Evolutionary conservation across 2,113 vertebrate genomes (phyloP).

Genomic region (Phrynocephalus versicolor): DNA sequence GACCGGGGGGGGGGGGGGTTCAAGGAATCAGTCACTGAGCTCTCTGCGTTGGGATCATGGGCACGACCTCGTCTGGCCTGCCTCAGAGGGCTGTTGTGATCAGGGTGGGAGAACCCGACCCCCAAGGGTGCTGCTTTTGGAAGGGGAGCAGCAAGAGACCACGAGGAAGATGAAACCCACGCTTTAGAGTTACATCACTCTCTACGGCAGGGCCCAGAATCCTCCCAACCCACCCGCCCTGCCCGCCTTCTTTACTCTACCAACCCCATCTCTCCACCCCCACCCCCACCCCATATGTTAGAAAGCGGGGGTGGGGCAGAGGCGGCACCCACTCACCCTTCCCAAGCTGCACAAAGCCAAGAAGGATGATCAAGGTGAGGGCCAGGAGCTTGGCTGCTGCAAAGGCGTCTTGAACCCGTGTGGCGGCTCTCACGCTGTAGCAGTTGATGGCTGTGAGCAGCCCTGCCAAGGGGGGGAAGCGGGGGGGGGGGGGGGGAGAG

Average conservation of each 20-base stretch:
- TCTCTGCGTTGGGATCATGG: neutral
- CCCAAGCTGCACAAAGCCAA: slow-evolving; percentile 91
- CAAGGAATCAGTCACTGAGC: neutral
- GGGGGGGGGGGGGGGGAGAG: neutral
- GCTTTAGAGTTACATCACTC: neutral
- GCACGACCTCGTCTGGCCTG: neutral
- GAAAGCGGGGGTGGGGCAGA: too few species aligned
- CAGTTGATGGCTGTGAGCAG: slow-evolving; percentile 93
- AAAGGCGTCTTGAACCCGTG: slow-evolving; percentile 93
- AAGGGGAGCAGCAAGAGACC: neutral
- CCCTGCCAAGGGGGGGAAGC: slow-evolving; percentile 71
- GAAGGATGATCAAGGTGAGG: slow-evolving; percentile 89
- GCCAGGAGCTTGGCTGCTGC: slow-evolving; percentile 93
- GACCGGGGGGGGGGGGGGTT: too few species aligned
- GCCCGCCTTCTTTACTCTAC: neutral
- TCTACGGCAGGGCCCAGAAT: neutral
- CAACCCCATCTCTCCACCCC: too few species aligned
- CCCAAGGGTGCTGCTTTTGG: neutral
- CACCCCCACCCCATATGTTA: too few species aligned
- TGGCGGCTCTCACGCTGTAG: slow-evolving; percentile 95
- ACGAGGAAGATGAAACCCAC: neutral
- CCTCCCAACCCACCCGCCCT: neutral
- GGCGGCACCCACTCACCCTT: slow-evolving; percentile 76
- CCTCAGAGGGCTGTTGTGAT: neutral
- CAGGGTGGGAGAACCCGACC: neutral